Conservation (phyloP, 2,113 vertebrate genomes). For the Ochotona curzoniae region DNA sequence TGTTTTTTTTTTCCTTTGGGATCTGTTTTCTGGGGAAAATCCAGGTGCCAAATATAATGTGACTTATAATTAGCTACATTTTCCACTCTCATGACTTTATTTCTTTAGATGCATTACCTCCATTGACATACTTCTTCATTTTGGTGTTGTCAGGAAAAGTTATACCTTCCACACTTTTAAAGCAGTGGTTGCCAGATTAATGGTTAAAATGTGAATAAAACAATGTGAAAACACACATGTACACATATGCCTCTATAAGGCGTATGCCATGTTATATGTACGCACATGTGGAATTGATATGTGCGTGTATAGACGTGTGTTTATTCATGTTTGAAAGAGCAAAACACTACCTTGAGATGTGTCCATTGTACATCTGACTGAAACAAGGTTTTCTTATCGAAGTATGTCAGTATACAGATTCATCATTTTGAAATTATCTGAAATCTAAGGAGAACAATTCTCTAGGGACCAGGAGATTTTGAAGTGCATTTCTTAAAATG, state of each 20-base stretch:
- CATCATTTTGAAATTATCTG: neutral
- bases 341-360: neutral
- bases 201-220: neutral
- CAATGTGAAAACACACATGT: neutral
- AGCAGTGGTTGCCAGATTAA: neutral
- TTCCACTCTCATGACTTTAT: neutral
- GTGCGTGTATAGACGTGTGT: neutral
- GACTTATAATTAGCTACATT: neutral
- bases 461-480: neutral
- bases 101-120: neutral
- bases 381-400: neutral
- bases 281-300: neutral
- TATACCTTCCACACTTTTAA: neutral
- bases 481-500: neutral
- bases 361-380: neutral
- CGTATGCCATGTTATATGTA: neutral
- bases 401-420: neutral
- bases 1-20: neutral
- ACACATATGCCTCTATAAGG: neutral
- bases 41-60: neutral
- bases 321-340: neutral
- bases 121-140: neutral
- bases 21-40: neutral
- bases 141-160: conserved; percentile 16
- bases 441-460: neutral